Conservation (phyloP, 1,140 invertebrate species). For the Meteorus sp. region DNA sequence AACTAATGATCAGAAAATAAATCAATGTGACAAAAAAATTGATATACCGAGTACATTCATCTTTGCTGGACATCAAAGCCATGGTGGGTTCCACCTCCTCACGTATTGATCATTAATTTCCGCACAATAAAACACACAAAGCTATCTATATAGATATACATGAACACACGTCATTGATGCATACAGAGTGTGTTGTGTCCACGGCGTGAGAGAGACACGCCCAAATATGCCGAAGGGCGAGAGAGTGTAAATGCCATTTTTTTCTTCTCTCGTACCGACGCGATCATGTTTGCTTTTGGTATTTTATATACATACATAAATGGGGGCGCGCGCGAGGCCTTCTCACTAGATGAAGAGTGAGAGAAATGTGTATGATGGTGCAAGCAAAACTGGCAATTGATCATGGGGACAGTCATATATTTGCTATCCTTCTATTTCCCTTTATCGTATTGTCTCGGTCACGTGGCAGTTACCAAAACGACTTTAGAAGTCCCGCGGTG, state of each 20-base stretch:
- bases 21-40: slow-evolving; percentile 1
- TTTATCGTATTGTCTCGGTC: slow-evolving; percentile 51
- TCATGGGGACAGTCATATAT: no score
- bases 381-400: slow-evolving; percentile 50
- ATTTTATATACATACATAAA: slow-evolving; percentile 42
- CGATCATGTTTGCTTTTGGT: slow-evolving; percentile 57
- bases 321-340: neutral
- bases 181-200: slow-evolving; percentile 36
- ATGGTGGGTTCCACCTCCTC: slow-evolving; percentile 10
- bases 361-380: neutral
- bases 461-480: slow-evolving; percentile 48
- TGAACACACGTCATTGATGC: no score
- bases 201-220: slow-evolving; percentile 56
- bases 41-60: slow-evolving; percentile 20
- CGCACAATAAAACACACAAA: slow-evolving; percentile 54
- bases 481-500: slow-evolving; percentile 12
- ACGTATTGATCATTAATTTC: slow-evolving; percentile 55
- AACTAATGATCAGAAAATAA: neutral
- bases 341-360: neutral
- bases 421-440: no score
- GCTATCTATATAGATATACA: no score
- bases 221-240: slow-evolving; percentile 29
- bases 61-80: slow-evolving; percentile 28
- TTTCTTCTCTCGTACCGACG: slow-evolving; percentile 9
- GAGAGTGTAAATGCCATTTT: slow-evolving; percentile 28